phyloP scores from a whole-genome alignment of 1,140 invertebrate species.

The Macrostomum lignano region DNA sequence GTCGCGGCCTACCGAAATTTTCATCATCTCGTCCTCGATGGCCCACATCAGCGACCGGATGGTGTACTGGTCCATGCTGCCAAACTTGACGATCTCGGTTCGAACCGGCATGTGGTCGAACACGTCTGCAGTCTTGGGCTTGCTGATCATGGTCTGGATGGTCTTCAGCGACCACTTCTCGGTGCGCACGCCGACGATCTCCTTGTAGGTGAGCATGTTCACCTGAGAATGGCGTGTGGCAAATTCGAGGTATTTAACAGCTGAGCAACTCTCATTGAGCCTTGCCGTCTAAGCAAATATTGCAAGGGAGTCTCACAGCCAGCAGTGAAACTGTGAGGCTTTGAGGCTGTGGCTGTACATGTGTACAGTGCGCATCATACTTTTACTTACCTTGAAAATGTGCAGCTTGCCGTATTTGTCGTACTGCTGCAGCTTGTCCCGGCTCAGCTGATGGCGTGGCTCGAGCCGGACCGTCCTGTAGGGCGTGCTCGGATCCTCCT shows the following conservation, averaged over 20 bases:
- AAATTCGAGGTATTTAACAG: no score
- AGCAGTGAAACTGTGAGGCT: no score
- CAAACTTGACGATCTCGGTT: slow-evolving; percentile 5
- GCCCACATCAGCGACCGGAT: slow-evolving; percentile 1
- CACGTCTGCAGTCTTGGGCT: slow-evolving; percentile 3
- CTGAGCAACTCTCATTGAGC: no score
- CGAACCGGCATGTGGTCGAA: slow-evolving; percentile 4
- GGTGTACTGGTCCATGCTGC: slow-evolving; percentile 3
- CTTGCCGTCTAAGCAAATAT: no score
- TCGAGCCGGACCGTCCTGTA: slow-evolving; percentile 4
- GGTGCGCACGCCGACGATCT: slow-evolving; percentile 4
- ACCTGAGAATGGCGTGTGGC: no score
- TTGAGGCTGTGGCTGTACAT: no score
- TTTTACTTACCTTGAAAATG: slow-evolving; percentile 7
- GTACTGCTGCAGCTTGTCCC: slow-evolving; percentile 5
- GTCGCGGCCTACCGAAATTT: no score
- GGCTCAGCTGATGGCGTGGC: slow-evolving; percentile 2
- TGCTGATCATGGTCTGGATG: neutral
- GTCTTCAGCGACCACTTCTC: slow-evolving; percentile 5
- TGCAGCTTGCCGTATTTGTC: slow-evolving; percentile 6
- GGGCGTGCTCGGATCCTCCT: slow-evolving; percentile 2
- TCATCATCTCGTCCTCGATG: slow-evolving; percentile 4
- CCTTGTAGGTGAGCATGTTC: slow-evolving; percentile 5
- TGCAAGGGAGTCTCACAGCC: no score
- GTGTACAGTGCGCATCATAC: no score